Conservation (phyloP, 2,888 invertebrate species). For the Liopterus haemorrhoidalis region DNA sequence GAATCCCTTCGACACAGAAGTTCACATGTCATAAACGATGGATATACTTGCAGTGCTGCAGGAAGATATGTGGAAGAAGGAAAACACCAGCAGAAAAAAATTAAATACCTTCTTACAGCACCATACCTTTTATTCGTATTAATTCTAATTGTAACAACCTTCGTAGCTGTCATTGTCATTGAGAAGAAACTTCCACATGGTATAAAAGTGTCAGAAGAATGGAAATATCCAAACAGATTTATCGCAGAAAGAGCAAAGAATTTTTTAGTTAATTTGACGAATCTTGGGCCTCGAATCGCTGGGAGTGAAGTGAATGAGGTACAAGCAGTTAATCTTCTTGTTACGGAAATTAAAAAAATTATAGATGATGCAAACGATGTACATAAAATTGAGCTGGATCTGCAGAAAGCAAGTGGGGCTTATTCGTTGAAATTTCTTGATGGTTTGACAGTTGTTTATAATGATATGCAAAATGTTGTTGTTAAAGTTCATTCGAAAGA, state of each 20-base stretch:
- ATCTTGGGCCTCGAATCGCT: slow-evolving; percentile 57
- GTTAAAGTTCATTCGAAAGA: slow-evolving; percentile 57
- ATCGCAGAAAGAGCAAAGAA: slow-evolving; percentile 61
- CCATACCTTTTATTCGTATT: slow-evolving; percentile 50
- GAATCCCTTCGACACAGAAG: slow-evolving; percentile 13
- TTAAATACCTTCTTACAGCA: slow-evolving; percentile 44
- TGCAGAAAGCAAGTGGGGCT: slow-evolving; percentile 61
- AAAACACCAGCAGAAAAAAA: slow-evolving; percentile 29
- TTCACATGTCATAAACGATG: slow-evolving; percentile 12
- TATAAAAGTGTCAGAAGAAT: slow-evolving; percentile 44
- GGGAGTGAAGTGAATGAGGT: slow-evolving; percentile 66
- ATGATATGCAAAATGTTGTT: slow-evolving; percentile 61
- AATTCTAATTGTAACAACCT: slow-evolving; percentile 50
- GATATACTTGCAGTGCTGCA: too few relatives aligned
- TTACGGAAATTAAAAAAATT: slow-evolving; percentile 45
- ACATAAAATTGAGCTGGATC: slow-evolving; percentile 50
- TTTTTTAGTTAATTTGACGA: slow-evolving; percentile 57
- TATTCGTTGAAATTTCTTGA: slow-evolving; percentile 65
- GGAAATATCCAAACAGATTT: slow-evolving; percentile 47
- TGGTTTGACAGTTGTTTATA: slow-evolving; percentile 66
- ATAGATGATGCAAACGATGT: slow-evolving; percentile 46
- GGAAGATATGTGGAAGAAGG: slow-evolving; percentile 17
- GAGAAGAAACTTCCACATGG: slow-evolving; percentile 58
- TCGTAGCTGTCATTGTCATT: slow-evolving; percentile 50
- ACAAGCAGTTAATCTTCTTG: slow-evolving; percentile 49